Evolutionary conservation across 2,797 vertebrate species (phyloP), one percentile per base, ranked within the genome.

Genomic region (Hippoglossus hippoglossus): DNA sequence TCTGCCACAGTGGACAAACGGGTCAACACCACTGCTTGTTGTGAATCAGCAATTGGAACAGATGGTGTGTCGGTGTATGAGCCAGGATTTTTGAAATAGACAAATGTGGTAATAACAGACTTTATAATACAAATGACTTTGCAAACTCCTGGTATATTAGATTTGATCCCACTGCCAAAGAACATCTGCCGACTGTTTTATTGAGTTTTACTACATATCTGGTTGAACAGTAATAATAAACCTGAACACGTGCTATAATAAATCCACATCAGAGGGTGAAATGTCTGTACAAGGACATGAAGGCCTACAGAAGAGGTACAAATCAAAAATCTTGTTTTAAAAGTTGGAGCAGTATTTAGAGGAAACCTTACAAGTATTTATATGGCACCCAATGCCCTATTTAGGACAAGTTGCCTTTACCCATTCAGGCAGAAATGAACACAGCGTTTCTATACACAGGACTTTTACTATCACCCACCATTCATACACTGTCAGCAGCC

Each of bases 1-100:
- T 54, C 53, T 36, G 74, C 55, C 51, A 49, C 64, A 51, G 57
- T 57, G 52, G 66, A 57, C 71, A 79, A 75, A 56, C 58, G 2
- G 65, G 63, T 76, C 73, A 51, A 55, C 49, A 4, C 28, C 3
- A 12, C 56, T 13, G 39, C 67, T 67, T 19, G 39, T 59, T 51
- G 53, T 54, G 60, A 71, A 44, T 49, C 64, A 39, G 63, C 55
- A 10, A 18, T 19, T 65, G 39, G 58, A 64, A 36, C 52, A 57
- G 63, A 76, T 28, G 49, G 66, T 2, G 68, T 11, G 15, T 10
- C 6, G 0, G 51, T 6, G 54, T 46, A 49, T 34, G 53, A 64
- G 70, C 64, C 63, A 69, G 56, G n/a, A 19, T 67, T 18, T 28
- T 34, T 44, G 59, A 64, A 10, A 34, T 28, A 31, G 24, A 69